phyloP scores from a whole-genome alignment of 2,888 invertebrate species.

The Drosophila melanosoma region DNA sequence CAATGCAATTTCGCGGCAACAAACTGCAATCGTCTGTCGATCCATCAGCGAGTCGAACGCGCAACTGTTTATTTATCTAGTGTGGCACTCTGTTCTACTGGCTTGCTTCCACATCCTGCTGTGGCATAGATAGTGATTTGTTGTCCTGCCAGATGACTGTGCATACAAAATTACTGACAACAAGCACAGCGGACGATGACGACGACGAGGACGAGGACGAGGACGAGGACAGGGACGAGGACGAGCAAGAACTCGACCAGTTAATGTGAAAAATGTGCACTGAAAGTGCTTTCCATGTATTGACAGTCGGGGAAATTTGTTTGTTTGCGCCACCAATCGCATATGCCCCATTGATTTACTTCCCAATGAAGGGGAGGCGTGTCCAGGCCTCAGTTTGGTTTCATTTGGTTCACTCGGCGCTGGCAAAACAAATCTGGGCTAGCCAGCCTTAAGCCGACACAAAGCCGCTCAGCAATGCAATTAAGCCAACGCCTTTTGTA shows the following conservation, averaged over 20 bases:
- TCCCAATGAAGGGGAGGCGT: constrained; percentile 32
- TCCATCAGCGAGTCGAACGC: constrained; percentile 63
- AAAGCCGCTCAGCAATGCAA: constrained; percentile 76
- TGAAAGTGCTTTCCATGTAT: constrained; percentile 68
- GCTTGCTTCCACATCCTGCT: constrained; percentile 45
- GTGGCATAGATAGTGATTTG: constrained; percentile 67
- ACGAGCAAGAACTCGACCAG: constrained; percentile 37
- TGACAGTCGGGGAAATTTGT: constrained; percentile 54
- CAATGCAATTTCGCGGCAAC: constrained; percentile 55
- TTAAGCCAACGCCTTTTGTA: constrained; percentile 54
- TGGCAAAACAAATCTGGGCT: constrained; percentile 67
- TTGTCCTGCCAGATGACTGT: constrained; percentile 72
- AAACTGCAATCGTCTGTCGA: constrained; percentile 67
- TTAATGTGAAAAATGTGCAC: constrained; percentile 79
- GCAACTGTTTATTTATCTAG: constrained; percentile 59
- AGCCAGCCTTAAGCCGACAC: constrained; percentile 72
- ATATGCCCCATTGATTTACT: constrained; percentile 68
- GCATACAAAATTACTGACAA: constrained; percentile 77
- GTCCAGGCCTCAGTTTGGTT: constrained; percentile 5
- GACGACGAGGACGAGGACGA: constrained; percentile 38
- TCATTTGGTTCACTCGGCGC: constrained; percentile 12
- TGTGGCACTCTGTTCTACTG: constrained; percentile 33
- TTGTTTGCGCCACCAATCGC: constrained; percentile 49
- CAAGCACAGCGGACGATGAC: constrained; percentile 46
- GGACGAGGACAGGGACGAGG: constrained; percentile 31